Evolutionary conservation across 2,797 vertebrate species (phyloP), one percentile per base, ranked within the genome.

Genomic region (Carcharodon carcharias): DNA sequence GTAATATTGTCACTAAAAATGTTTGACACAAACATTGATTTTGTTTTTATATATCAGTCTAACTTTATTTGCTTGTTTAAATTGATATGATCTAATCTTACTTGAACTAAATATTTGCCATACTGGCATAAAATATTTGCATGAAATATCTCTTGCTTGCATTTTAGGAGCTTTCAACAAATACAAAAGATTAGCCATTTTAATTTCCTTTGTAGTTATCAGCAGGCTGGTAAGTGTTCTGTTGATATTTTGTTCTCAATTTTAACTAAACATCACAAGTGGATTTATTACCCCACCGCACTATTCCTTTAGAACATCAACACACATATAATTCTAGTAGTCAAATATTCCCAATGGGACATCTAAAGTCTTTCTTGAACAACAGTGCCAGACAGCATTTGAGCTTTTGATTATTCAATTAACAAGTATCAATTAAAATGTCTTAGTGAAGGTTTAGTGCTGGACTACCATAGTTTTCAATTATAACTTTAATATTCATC

Each of bases 71-170:
- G 58, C 61, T 63, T 21, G 61, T 63, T 93, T 65, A 67, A 93
- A 67, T 26, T 45, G 63, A 45, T 67, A 45, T n/a, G 67, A 5
- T 23, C n/a, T 40, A 14, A 93, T 45, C 61, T 67, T 92, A 65
- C 40, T 92, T 92, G 89, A 92, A 23, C 58, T 63, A 88, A 91
- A 91, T 91, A n/a, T 63, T 65, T 92, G 89, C 61, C 16, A 93
- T 4, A 65, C 3, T 65, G 61, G 18, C 61, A 67, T 45, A 23
- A 67, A 45, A 93, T 45, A 26, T 40, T 45, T 93, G n/a, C 6
- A 21, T 40, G 16, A n/a, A n/a, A 58, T 31, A 65, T 63, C 14
- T 61, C 28, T 16, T 91, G 50, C 89, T 40, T 61, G 35, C 89
- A 92, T 63, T 2, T 65, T n/a, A 40, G 58, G 89, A 65, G 89